Percentiles rank a stretch among this genome's conserved stretches.
Evolutionary conservation across 2,888 invertebrate species (phyloP).

Genomic region (Thalpophila matura): DNA sequence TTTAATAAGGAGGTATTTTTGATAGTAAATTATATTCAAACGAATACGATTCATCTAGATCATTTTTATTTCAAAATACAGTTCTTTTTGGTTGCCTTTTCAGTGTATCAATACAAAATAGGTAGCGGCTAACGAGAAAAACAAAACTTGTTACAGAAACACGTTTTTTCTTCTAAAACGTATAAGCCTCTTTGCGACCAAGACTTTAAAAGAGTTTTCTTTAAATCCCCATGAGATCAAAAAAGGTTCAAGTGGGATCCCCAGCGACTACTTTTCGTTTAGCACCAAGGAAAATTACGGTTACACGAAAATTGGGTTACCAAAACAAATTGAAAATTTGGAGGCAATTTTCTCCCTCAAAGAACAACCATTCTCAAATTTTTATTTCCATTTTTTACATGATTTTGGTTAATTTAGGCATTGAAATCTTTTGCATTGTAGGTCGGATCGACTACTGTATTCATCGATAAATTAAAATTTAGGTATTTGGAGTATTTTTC

Average conservation of each 20-base stretch:
- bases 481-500: neutral
- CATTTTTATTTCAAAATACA: neutral
- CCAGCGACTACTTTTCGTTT: slow-evolving; percentile 78
- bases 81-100: neutral
- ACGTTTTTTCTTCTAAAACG: slow-evolving; percentile 40
- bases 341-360: slow-evolving; percentile 85
- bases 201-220: slow-evolving; percentile 60
- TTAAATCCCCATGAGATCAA: slow-evolving; percentile 62
- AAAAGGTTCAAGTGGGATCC: slow-evolving; percentile 71
- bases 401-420: slow-evolving; percentile 50
- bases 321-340: slow-evolving; percentile 87
- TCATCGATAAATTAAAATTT: neutral
- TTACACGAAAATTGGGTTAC: slow-evolving; percentile 83
- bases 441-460: slow-evolving; percentile 1
- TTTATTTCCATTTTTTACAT: slow-evolving; percentile 55
- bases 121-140: slow-evolving; percentile 36
- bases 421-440: slow-evolving; percentile 29
- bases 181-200: slow-evolving; percentile 47
- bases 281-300: slow-evolving; percentile 82
- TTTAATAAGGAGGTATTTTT: too few species aligned
- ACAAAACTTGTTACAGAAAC: slow-evolving; percentile 48
- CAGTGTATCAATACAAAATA: slow-evolving; percentile 13
- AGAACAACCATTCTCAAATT: slow-evolving; percentile 75
- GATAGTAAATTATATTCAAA: too few species aligned
- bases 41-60: neutral